These are phyloP conservation scores for Drosophila cardini DNA, from an alignment of 1,140 invertebrate genomes.

Conservation along the genomic window DNA sequence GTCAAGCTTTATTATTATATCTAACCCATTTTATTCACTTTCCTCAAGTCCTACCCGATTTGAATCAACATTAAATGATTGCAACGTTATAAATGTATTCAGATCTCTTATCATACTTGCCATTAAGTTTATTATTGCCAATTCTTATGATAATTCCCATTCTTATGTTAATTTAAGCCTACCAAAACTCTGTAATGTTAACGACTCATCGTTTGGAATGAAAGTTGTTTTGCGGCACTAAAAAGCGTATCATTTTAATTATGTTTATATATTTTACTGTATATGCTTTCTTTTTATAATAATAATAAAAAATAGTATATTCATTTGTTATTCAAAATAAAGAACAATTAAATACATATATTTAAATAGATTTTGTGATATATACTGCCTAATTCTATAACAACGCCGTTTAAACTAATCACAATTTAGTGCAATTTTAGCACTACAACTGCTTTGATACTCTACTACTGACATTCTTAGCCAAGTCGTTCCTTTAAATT, in stretches of 20 bases:
- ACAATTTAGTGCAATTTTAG: not conserved
- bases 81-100: not conserved
- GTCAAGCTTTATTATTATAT: too few relatives aligned
- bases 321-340: not conserved
- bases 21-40: not conserved
- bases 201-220: not conserved
- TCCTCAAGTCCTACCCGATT: not conserved
- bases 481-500: not conserved
- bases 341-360: conserved; percentile 15
- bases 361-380: conserved; percentile 22
- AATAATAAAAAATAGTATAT: not conserved
- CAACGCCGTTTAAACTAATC: conserved; percentile 9
- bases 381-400: conserved; percentile 17
- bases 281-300: not conserved
- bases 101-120: not conserved
- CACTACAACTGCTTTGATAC: not conserved
- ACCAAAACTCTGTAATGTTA: not conserved
- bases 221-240: not conserved
- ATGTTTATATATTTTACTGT: not conserved
- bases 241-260: not conserved
- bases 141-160: not conserved
- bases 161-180: conserved; percentile 12
- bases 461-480: not conserved
- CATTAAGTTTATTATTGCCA: not conserved
- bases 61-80: not conserved